These are phyloP conservation scores for Chironomus tentans DNA, from an alignment of 2,888 invertebrate species.

Conservation along the genomic window DNA sequence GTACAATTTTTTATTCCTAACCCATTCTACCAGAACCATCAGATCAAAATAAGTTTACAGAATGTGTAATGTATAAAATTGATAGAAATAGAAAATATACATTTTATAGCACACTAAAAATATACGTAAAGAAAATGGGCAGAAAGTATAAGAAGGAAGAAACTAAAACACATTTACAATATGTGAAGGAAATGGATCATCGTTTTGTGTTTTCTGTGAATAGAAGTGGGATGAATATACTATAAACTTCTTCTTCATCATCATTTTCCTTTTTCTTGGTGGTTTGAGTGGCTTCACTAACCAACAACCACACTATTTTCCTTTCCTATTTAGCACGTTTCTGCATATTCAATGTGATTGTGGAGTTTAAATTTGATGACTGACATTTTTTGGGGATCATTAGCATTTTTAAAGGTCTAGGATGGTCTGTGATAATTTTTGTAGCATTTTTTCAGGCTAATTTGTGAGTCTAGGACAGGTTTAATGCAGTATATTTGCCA, in stretches of 20 bases:
- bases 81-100: slow-evolving; percentile 19
- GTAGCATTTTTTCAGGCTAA: no score
- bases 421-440: no score
- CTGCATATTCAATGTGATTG: neutral
- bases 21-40: neutral
- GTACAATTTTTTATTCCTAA: neutral
- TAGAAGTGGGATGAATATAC: neutral
- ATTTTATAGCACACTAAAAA: slow-evolving; percentile 17
- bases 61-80: slow-evolving; percentile 16
- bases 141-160: neutral
- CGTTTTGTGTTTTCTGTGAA: slow-evolving; percentile 9
- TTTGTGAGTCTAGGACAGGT: no score
- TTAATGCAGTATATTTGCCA: no score
- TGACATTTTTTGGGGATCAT: no score
- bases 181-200: slow-evolving; percentile 26
- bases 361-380: neutral
- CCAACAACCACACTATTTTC: neutral
- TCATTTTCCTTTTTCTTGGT: neutral
- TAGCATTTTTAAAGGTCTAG: no score
- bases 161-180: slow-evolving; percentile 26
- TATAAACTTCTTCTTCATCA: neutral
- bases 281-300: no score
- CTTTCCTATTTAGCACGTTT: no score
- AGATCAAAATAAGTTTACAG: slow-evolving; percentile 7
- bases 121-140: slow-evolving; percentile 11